A percentile compares a stretch with the other conserved stretches of the same genome.
Conservation (phyloP, 1,140 invertebrate species). For the Cephus cinctus region DNA sequence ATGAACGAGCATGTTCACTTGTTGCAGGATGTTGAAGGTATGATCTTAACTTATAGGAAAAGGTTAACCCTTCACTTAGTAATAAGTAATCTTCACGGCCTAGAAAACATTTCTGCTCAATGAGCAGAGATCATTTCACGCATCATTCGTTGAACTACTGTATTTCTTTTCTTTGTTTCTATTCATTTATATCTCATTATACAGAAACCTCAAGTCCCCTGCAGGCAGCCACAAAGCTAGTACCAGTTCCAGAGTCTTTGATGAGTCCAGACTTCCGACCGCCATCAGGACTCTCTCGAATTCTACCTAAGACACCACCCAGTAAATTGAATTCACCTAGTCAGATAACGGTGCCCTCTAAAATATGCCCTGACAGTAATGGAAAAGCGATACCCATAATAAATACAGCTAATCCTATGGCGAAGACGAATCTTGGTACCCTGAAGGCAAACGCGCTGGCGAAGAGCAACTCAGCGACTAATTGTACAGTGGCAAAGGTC, state of each 20-base stretch:
- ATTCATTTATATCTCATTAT: neutral
- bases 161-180: neutral
- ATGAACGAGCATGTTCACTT: conserved; percentile 15
- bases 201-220: conserved; percentile 63
- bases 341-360: conserved; percentile 41
- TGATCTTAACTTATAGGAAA: too few species aligned
- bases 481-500: conserved; percentile 34
- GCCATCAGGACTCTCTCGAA: conserved; percentile 44
- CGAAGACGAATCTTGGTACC: conserved; percentile 32
- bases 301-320: conserved; percentile 43
- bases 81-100: too few species aligned
- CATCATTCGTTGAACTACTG: neutral
- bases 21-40: conserved; percentile 44
- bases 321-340: conserved; percentile 46
- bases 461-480: conserved; percentile 44
- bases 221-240: conserved; percentile 78
- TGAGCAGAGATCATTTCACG: too few species aligned
- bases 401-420: conserved; percentile 42
- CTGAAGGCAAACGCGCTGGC: conserved; percentile 37
- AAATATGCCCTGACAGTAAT: conserved; percentile 32
- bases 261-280: conserved; percentile 80
- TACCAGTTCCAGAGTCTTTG: conserved; percentile 80
- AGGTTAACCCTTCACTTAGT: too few species aligned
- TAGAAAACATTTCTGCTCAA: too few species aligned
- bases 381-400: conserved; percentile 39